Conservation (phyloP, 2,888 invertebrate species). For the Clunio marinus region DNA sequence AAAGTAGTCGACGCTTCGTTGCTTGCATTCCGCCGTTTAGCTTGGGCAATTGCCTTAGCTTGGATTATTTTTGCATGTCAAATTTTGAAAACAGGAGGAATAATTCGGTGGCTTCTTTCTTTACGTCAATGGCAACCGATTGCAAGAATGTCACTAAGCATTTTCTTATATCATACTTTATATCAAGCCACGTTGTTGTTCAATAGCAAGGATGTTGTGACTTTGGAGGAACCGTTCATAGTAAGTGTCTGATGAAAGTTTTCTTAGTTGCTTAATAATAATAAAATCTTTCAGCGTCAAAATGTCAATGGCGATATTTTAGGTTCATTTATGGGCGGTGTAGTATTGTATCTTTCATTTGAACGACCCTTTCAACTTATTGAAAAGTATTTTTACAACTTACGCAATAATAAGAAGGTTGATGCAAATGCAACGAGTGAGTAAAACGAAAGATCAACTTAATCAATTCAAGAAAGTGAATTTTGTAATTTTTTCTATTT, state of each 20-base stretch:
- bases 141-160: background rate
- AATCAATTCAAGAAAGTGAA: no score
- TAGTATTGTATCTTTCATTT: constrained; percentile 8
- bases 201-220: background rate
- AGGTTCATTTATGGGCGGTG: background rate
- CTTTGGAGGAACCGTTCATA: background rate
- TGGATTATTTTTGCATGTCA: background rate
- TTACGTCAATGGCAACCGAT: background rate
- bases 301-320: constrained; percentile 5
- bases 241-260: no score
- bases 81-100: background rate
- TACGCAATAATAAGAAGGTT: no score
- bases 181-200: background rate
- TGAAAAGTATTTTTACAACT: constrained; percentile 29
- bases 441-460: no score
- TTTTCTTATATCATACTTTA: background rate
- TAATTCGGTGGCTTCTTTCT: background rate
- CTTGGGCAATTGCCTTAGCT: background rate
- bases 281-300: constrained; percentile 6
- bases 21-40: background rate
- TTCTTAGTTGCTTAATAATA: no score
- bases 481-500: no score
- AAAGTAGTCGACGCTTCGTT: background rate
- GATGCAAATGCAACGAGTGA: no score
- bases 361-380: constrained; percentile 7